Percentiles rank a stretch among this genome's conserved stretches.
Conservation (phyloP, 30 jellyfish, hydroid and myxozoan genomes). For the Turritopsis dohrnii region DNA sequence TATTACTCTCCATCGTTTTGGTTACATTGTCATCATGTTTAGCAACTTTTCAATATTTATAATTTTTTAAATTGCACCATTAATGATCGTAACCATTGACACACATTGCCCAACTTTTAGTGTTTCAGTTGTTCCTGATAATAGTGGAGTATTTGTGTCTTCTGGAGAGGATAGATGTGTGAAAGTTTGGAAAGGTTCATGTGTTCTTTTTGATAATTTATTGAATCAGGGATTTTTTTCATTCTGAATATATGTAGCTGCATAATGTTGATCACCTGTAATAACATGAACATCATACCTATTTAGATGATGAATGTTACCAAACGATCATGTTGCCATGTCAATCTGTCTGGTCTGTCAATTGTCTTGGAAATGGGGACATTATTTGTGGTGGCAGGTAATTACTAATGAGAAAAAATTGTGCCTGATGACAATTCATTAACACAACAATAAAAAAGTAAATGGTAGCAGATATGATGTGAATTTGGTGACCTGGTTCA, state of each 20-base stretch:
- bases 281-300: too few relatives aligned
- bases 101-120: conserved; percentile 21
- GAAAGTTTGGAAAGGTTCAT: conserved; percentile 62
- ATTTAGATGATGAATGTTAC: conserved; percentile 44
- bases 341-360: conserved; percentile 76
- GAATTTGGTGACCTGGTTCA: too few relatives aligned
- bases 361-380: conserved; percentile 62
- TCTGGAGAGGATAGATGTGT: conserved; percentile 82
- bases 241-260: neutral
- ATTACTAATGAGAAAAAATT: too few relatives aligned
- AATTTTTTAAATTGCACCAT: too few relatives aligned
- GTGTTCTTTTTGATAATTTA: neutral
- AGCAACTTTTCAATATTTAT: too few relatives aligned
- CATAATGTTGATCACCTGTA: neutral
- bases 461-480: too few relatives aligned
- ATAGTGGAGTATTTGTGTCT: conserved; percentile 44
- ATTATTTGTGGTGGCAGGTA: conserved; percentile 77
- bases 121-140: conserved; percentile 34
- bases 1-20: too few relatives aligned
- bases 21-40: neutral
- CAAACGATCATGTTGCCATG: conserved; percentile 70
- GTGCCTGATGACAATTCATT: too few relatives aligned
- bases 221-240: too few relatives aligned
- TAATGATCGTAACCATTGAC: too few relatives aligned
- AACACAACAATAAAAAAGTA: too few relatives aligned